Evolutionary conservation across 2,888 invertebrate species (phyloP), one percentile per base, ranked within the genome.

Genomic region (Miltochrista miniata): DNA sequence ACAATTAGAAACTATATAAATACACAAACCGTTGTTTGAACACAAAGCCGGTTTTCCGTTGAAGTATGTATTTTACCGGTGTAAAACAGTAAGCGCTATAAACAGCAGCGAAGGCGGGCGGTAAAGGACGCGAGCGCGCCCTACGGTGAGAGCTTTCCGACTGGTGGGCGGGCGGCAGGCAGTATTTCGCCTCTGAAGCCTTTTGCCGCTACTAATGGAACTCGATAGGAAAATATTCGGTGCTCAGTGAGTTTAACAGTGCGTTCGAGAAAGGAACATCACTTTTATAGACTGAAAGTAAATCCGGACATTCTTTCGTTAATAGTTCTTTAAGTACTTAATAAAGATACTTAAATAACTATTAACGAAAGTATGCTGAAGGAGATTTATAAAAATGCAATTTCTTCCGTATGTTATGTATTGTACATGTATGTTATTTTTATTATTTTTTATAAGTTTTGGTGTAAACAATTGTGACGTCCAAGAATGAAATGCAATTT

Each of bases 141-240:
- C 57, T 56, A 53, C 59, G 57, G 46, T 48, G 64, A 55, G 45
- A 59, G 55, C 48, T 50, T 48, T 44, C 42, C 54, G 59, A 64
- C 65, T 64, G 69, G 51, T 59, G 69, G 68, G 68, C 70, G 68
- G 68, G 68, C 64, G 61, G 60, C 46, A 53, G 57, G 60, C 44
- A 51, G 52, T 50, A 64, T 59, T 48, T 60, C 42, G 62, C 65
- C 61, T 64, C 52, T 54, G 45, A 61, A 37, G 59, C 51, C 48
- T 51, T 46, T 14, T 37, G 7, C 12, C 9, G 13, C 14, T 53
- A 76, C 73, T 53, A 60, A 10, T 36, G 53, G 7, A 56, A 74
- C 69, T 72, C 68, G 70, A 64, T 45, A 3, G 13, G 7, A 29
- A 29, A 12, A 15, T 10, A 35, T 13, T 18, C 9, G 7, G 15